phyloP scores from a whole-genome alignment of 2,797 vertebrate genomes.

The Denticeps clupeoides region DNA sequence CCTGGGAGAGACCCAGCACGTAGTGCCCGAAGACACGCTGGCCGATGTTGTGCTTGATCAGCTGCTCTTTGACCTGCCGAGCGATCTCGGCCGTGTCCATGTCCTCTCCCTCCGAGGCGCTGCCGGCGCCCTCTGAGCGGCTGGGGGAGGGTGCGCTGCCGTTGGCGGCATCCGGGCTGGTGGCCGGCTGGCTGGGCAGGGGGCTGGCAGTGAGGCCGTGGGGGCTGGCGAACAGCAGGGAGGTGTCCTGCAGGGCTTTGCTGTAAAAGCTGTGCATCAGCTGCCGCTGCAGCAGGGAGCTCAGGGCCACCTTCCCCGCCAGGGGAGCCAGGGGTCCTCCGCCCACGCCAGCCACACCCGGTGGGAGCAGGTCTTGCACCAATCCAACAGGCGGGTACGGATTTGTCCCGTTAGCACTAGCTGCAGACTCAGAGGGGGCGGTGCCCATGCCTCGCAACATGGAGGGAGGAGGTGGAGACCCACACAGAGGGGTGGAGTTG shows the following conservation, averaged over 20 bases:
- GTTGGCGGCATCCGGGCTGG: constrained; percentile 73
- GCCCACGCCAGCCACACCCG: constrained; percentile 60
- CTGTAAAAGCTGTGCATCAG: constrained; percentile 88
- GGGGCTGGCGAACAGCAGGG: constrained; percentile 70
- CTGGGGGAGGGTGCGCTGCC: constrained; percentile 76
- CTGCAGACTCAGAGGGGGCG: no score
- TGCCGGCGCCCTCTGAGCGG: constrained; percentile 74
- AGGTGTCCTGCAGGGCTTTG: constrained; percentile 80
- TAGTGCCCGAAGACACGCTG: constrained; percentile 85
- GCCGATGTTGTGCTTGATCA: constrained; percentile 88
- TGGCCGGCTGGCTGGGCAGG: constrained; percentile 28
- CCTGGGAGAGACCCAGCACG: constrained; percentile 78
- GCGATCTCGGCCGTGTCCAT: constrained; percentile 82
- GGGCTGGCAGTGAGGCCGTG: constrained; percentile 52
- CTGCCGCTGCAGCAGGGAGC: constrained; percentile 82
- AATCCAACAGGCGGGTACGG: constrained; percentile 81
- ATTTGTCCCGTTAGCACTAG: constrained; percentile 72
- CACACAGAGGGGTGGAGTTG: constrained; percentile 62
- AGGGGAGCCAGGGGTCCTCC: constrained; percentile 72
- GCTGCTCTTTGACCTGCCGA: constrained; percentile 81
- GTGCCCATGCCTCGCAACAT: no score
- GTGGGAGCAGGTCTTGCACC: constrained; percentile 78
- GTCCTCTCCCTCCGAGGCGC: constrained; percentile 72
- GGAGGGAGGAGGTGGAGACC: constrained; percentile 64
- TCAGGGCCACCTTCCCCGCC: constrained; percentile 81